Percentiles rank a stretch among this genome's conserved stretches.
Conservation (phyloP, 1,140 invertebrate genomes). For the Brachystomella parvula region DNA sequence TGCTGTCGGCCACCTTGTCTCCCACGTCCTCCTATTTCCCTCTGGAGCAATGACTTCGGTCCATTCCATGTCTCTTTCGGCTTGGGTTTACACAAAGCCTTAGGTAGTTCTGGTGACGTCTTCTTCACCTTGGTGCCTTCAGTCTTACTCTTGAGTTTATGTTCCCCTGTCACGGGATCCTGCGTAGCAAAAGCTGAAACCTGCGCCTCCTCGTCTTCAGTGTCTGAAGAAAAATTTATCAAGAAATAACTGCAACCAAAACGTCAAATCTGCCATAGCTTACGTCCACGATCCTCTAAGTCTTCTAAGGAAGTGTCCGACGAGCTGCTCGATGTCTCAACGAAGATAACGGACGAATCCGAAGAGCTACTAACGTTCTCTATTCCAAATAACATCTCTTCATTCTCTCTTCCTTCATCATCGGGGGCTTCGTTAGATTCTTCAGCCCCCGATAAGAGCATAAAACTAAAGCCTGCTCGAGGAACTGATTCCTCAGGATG, state of each 20-base stretch:
- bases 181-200: not conserved
- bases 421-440: not conserved
- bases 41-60: constrained; percentile 25
- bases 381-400: not conserved
- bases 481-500: not conserved
- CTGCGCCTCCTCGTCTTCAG: not conserved
- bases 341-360: not conserved
- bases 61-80: constrained; percentile 32
- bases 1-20: not conserved
- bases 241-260: not conserved
- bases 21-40: constrained; percentile 30
- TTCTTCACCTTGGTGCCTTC: constrained; percentile 18
- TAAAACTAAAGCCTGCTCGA: too few relatives aligned
- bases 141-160: not conserved
- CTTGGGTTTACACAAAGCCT: constrained; percentile 29
- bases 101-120: constrained; percentile 23
- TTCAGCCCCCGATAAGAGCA: too few relatives aligned
- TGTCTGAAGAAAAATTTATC: not conserved
- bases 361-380: not conserved
- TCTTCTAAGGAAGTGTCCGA: not conserved
- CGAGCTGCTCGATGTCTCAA: not conserved
- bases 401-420: too few relatives aligned
- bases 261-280: not conserved
- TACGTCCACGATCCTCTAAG: too few relatives aligned
- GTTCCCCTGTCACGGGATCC: not conserved